These are phyloP conservation scores for Otus scops DNA, from an alignment of 2,797 vertebrate species.

Conservation along the genomic window DNA sequence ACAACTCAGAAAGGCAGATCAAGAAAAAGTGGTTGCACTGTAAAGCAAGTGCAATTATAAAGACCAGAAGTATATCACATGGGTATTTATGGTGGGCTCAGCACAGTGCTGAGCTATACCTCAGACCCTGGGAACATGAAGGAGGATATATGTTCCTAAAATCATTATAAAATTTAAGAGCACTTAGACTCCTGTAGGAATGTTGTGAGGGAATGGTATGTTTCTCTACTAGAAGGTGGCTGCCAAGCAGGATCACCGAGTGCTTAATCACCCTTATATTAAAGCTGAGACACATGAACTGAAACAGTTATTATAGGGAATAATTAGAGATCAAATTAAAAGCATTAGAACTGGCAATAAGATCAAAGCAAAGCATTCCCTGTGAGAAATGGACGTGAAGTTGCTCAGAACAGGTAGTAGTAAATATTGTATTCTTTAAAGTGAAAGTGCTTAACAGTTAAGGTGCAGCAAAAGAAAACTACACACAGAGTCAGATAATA, in stretches of 20 bases:
- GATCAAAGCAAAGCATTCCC: constrained; percentile 49
- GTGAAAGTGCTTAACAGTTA: not conserved
- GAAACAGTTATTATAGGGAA: constrained; percentile 40
- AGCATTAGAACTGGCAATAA: constrained; percentile 45
- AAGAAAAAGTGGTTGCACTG: not conserved
- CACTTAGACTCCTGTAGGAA: not conserved
- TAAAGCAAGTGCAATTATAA: not conserved
- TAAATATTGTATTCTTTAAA: not conserved
- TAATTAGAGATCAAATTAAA: constrained; percentile 61
- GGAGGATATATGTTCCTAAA: not conserved
- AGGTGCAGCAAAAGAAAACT: not conserved
- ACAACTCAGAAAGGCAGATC: not conserved
- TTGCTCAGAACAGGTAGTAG: constrained; percentile 22
- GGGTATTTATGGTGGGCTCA: not conserved
- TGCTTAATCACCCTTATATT: constrained; percentile 29
- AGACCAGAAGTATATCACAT: not conserved
- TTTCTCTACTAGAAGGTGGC: not conserved
- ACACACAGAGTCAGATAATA: not conserved
- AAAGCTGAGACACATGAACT: constrained; percentile 40
- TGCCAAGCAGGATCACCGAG: constrained; percentile 39
- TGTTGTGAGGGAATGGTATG: not conserved
- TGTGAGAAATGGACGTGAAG: not conserved
- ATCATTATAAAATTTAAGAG: not conserved
- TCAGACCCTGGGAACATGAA: not conserved
- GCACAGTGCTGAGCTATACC: not conserved